Base-by-base conservation (phyloP, 2,888 invertebrate species). In the Catonia carolina region DNA sequence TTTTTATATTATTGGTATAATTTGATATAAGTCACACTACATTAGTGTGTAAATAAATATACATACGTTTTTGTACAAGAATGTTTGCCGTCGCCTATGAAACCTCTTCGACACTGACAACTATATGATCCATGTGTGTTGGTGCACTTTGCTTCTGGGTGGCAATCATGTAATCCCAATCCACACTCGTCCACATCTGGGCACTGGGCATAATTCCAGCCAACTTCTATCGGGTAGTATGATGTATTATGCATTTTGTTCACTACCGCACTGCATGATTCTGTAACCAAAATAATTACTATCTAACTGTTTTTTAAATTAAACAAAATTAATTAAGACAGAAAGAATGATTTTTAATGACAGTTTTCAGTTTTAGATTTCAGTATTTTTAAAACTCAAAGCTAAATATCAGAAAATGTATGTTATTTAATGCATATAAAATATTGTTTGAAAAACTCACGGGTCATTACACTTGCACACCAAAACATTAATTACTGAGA, bases 131-230 rank as follows among this genome's bases (percentile, higher is more conserved):
- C 91, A 68, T 89, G 89, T 0, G 92, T 93, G 70, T 96, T 95
- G 53, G 86, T 87, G 71, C 96, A 97, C 35, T 88, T 85, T 5
- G 96, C 95, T 70, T 95, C 85, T 56, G 83, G 78, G 73, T 95
- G 93, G 68, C 96, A 96, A 69, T 93, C 87, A 69, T 93, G 89
- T 20, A 94, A 75, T 0, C 86, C 86, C 7, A 95, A 78, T 0
- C 86, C 85, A 68, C 96, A 96, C 73, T 96, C 96, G 69, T 96
- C 92, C 0, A 96, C 91, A 71, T 95, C 94, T 0, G 94, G 93
- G 67, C 92, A 93, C 67, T 86, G 85, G 5, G 89, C 89, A 68
- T 95, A 96, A 0, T 93, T 89, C 94, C 95, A 96, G 23, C 84
- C 83, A 0, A 86, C 82, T 61, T 86, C 85, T 1, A 76, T 72